Evolutionary conservation across 1,140 invertebrate species (phyloP).

Genomic region (Zaprionus gabonicus): DNA sequence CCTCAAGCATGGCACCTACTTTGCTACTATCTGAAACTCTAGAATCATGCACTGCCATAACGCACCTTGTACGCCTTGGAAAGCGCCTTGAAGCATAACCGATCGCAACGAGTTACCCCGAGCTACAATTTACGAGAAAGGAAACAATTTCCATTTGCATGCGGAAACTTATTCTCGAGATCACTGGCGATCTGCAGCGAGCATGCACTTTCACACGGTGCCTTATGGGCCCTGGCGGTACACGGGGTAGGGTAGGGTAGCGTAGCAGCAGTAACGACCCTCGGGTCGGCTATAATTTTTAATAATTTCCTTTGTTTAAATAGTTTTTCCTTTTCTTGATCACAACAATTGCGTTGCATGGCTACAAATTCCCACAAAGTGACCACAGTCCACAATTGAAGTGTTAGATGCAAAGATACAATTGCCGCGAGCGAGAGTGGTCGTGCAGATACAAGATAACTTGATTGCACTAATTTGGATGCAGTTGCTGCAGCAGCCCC

Average conservation of each 20-base stretch:
- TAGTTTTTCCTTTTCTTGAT: conserved; percentile 72
- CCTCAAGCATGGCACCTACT: conserved; percentile 23
- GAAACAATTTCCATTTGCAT: conserved; percentile 57
- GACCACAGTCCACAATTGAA: conserved; percentile 66
- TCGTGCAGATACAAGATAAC: conserved; percentile 75
- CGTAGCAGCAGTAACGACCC: conserved; percentile 9
- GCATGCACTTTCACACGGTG: conserved; percentile 77
- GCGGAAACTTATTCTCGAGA: conserved; percentile 33
- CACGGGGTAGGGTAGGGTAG: background rate
- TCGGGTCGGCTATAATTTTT: conserved; percentile 77
- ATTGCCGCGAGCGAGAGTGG: conserved; percentile 68
- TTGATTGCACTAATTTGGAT: conserved; percentile 83
- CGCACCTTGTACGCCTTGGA: conserved; percentile 37
- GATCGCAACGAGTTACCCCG: conserved; percentile 34
- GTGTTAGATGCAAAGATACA: conserved; percentile 82
- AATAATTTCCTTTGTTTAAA: conserved; percentile 83
- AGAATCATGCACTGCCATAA: conserved; percentile 66
- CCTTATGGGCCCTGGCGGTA: background rate
- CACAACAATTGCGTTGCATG: conserved; percentile 46
- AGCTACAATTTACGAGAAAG: conserved; percentile 17
- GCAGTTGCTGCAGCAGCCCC: conserved; percentile 24
- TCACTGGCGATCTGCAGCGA: conserved; percentile 40
- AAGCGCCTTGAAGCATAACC: conserved; percentile 75
- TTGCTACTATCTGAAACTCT: conserved; percentile 17
- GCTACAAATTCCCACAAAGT: conserved; percentile 73